Evolutionary conservation across 1,140 invertebrate species (phyloP).

Genomic region (Gryllus bimaculatus): DNA sequence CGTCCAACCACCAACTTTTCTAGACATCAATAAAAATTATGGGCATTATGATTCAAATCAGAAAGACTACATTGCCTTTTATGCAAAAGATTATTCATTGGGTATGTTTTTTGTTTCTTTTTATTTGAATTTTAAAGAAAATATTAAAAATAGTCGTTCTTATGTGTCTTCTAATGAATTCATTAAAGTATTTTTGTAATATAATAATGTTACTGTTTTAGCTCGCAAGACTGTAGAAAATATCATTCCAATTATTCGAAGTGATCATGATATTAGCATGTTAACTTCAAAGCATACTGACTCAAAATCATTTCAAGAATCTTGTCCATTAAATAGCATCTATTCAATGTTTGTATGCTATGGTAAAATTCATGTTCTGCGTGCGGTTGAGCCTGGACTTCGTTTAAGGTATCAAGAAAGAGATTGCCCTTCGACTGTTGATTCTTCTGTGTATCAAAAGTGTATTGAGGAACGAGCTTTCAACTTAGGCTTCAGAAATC

Average conservation of each 20-base stretch:
- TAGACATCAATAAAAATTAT: constrained; percentile 65
- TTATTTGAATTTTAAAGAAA: not conserved
- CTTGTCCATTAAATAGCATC: constrained; percentile 34
- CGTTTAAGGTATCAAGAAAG: constrained; percentile 46
- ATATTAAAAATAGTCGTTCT: not conserved
- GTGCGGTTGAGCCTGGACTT: constrained; percentile 60
- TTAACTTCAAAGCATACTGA: not conserved
- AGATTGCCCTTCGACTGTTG: constrained; percentile 29
- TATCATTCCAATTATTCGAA: constrained; percentile 48
- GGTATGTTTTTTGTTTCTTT: constrained; percentile 39
- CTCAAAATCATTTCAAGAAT: not conserved
- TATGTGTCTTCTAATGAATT: not conserved
- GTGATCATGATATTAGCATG: constrained; percentile 47
- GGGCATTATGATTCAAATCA: constrained; percentile 70
- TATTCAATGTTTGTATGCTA: constrained; percentile 54
- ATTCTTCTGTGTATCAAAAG: constrained; percentile 27
- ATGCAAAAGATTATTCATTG: constrained; percentile 65
- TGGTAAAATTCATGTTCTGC: constrained; percentile 52
- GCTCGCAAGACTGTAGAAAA: constrained; percentile 50
- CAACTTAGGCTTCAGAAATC: constrained; percentile 36
- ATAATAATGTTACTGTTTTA: constrained; percentile 31
- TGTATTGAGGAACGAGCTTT: constrained; percentile 32
- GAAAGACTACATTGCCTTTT: constrained; percentile 68
- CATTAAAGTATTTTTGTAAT: constrained; percentile 14
- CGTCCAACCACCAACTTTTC: constrained; percentile 40